These are phyloP conservation scores for Mylabris sibirica DNA, from an alignment of 2,888 invertebrate species.

Conservation along the genomic window DNA sequence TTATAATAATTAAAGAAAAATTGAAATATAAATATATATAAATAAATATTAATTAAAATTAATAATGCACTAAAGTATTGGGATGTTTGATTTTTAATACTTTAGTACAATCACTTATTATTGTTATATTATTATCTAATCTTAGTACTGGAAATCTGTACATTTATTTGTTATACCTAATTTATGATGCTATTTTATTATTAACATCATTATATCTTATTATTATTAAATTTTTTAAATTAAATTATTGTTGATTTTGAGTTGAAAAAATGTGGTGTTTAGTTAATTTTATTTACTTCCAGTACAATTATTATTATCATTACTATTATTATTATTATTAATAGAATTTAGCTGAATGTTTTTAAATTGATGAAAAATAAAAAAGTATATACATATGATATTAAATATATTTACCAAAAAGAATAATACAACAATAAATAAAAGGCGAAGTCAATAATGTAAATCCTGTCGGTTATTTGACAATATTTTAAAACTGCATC, in stretches of 20 bases:
- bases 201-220: not conserved
- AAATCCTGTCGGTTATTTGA: no score
- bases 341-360: slow-evolving; percentile 61
- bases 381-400: slow-evolving; percentile 55
- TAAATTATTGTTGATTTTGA: slow-evolving; percentile 27
- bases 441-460: slow-evolving; percentile 23
- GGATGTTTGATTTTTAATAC: slow-evolving; percentile 63
- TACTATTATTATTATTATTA: slow-evolving; percentile 1
- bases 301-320: slow-evolving; percentile 43
- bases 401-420: slow-evolving; percentile 51
- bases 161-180: not conserved
- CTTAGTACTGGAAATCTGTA: slow-evolving; percentile 55
- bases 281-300: slow-evolving; percentile 48
- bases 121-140: slow-evolving; percentile 55
- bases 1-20: slow-evolving; percentile 37
- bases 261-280: slow-evolving; percentile 27
- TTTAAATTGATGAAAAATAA: slow-evolving; percentile 59
- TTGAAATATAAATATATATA: slow-evolving; percentile 44
- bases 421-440: not conserved
- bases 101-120: slow-evolving; percentile 62
- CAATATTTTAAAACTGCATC: no score
- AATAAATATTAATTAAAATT: slow-evolving; percentile 50
- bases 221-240: not conserved
- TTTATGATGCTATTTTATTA: not conserved
- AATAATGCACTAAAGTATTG: slow-evolving; percentile 63